These are phyloP conservation scores for Elaeidobius kamerunicus DNA, from an alignment of 2,888 invertebrate species.

Conservation along the genomic window DNA sequence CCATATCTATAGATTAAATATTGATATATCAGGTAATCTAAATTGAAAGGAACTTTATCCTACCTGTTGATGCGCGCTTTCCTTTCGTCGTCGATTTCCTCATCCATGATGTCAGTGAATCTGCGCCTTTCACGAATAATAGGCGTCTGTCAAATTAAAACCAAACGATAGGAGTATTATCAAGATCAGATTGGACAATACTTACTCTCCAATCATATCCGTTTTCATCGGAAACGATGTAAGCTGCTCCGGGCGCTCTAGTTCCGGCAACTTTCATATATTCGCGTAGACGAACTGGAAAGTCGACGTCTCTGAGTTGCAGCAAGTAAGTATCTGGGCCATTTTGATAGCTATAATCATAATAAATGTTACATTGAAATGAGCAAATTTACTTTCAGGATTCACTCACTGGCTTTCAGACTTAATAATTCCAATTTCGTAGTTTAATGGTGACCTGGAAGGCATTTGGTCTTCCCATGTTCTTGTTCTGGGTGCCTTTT, in stretches of 20 bases:
- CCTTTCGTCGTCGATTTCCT: constrained; percentile 90
- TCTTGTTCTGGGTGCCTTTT: constrained; percentile 50
- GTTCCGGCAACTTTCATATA: constrained; percentile 91
- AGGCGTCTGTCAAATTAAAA: constrained; percentile 59
- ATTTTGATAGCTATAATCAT: constrained; percentile 78
- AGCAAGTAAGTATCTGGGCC: constrained; percentile 96
- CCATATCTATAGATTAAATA: no score
- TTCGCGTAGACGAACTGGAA: constrained; percentile 89
- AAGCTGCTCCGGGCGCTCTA: constrained; percentile 68
- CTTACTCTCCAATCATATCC: constrained; percentile 74
- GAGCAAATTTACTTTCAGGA: neutral
- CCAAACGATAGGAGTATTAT: neutral
- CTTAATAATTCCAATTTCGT: constrained; percentile 75
- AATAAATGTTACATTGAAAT: constrained; percentile 1
- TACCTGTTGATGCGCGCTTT: constrained; percentile 77
- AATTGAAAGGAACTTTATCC: no score
- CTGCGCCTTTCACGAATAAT: constrained; percentile 86
- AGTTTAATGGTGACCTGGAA: constrained; percentile 76
- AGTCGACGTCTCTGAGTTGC: constrained; percentile 89
- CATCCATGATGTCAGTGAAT: constrained; percentile 93
- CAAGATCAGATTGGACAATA: constrained; percentile 13
- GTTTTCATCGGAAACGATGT: constrained; percentile 64
- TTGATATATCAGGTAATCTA: no score
- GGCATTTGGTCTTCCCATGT: constrained; percentile 72
- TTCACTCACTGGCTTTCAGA: constrained; percentile 81